These are phyloP conservation scores for Drosophila pegasa DNA, from an alignment of 2,888 invertebrate genomes.

Conservation along the genomic window DNA sequence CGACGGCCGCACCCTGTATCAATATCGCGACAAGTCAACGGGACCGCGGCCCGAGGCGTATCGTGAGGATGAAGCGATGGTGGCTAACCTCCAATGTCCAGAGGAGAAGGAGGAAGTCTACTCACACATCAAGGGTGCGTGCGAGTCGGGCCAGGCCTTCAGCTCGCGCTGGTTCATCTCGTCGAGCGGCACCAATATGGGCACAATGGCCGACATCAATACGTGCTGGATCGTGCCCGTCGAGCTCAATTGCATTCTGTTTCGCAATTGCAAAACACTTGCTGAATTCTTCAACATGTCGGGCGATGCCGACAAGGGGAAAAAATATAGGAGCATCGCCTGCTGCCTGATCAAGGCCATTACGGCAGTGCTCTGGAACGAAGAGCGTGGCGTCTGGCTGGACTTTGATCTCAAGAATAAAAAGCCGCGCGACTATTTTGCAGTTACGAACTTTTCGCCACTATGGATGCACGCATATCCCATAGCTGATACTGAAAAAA, in stretches of 20 bases:
- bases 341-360: conserved; percentile 87
- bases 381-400: conserved; percentile 93
- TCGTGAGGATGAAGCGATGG: conserved; percentile 89
- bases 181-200: conserved; percentile 88
- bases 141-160: conserved; percentile 98
- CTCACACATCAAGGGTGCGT: conserved; percentile 94
- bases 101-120: conserved; percentile 88
- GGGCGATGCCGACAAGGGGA: conserved; percentile 87
- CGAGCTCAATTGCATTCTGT: conserved; percentile 95
- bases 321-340: conserved; percentile 87
- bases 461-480: conserved; percentile 93
- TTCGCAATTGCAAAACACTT: conserved; percentile 92
- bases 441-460: conserved; percentile 92
- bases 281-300: conserved; percentile 88
- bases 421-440: conserved; percentile 89
- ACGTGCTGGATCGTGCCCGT: conserved; percentile 94
- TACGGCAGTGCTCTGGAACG: conserved; percentile 92
- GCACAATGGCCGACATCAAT: conserved; percentile 90
- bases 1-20: conserved; percentile 88
- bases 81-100: conserved; percentile 86
- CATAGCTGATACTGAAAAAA: conserved; percentile 86
- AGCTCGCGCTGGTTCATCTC: conserved; percentile 94
- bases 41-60: conserved; percentile 97
- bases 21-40: conserved; percentile 90
- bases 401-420: conserved; percentile 91